phyloP scores from a whole-genome alignment of 1,140 invertebrate genomes.

The Meloidogyne chitwoodi region DNA sequence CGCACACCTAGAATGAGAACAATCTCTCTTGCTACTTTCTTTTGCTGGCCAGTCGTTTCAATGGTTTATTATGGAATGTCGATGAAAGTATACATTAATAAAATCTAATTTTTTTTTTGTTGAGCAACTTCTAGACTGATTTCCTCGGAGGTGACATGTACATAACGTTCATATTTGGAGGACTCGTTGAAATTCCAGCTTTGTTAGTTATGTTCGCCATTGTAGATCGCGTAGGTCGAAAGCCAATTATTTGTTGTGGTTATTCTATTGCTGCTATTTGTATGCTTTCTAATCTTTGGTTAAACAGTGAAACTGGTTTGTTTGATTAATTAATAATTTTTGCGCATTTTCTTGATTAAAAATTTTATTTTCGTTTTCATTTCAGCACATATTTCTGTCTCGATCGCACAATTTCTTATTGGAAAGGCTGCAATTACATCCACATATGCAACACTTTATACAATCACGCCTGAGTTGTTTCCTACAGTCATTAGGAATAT shows the following conservation, averaged over 20 bases:
- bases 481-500: constrained; percentile 63
- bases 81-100: constrained; percentile 40
- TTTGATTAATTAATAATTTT: neutral
- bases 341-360: neutral
- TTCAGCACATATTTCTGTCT: constrained; percentile 46
- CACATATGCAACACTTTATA: constrained; percentile 56
- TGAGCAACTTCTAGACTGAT: constrained; percentile 24
- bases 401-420: constrained; percentile 54
- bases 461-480: constrained; percentile 63
- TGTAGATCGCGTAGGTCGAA: constrained; percentile 52
- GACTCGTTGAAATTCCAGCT: constrained; percentile 59
- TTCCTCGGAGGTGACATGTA: constrained; percentile 59
- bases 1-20: constrained; percentile 49
- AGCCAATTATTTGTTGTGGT: constrained; percentile 45
- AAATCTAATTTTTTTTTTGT: neutral
- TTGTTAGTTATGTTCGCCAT: constrained; percentile 47
- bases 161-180: constrained; percentile 55
- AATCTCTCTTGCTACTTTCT: constrained; percentile 39
- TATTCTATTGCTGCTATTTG: constrained; percentile 47
- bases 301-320: constrained; percentile 20
- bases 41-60: constrained; percentile 54
- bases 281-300: constrained; percentile 46
- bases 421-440: constrained; percentile 56
- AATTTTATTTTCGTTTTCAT: constrained; percentile 9
- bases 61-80: constrained; percentile 61